Base-by-base conservation (phyloP, 2,113 vertebrate genomes). In the Corythornis cristatus region DNA sequence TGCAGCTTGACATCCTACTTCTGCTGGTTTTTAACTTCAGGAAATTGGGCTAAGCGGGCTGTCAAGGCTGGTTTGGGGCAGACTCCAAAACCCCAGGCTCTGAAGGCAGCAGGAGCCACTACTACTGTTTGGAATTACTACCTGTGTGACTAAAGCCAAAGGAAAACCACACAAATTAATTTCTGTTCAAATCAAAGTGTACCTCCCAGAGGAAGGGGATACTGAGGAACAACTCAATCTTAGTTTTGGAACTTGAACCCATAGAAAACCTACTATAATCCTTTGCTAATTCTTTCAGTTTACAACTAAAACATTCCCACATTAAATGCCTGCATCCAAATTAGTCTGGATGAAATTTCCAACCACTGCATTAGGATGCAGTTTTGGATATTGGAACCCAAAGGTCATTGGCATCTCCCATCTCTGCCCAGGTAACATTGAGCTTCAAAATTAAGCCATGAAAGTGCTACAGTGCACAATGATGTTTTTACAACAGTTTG, bases 361-460 rank as follows among this genome's bases (percentile, higher is more conserved):
- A 86, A 2, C 15, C 20, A 13, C 10, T 48, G 26, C 31, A 35
- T 35, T 22, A n/a, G 2, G 2, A 45, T 7, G 29, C 35, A 10
- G 3, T 3, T 42, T 50, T 81, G n/a, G 15, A 45, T 23, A 35
- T 12, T 6, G 11, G 15, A 81, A 40, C 53, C 25, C 31, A 68
- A 31, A 10, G 10, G 17, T 57, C 68, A 35, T n/a, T 37, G 45
- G 22, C 26, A 8, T 3, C 16, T 2, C n/a, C 67, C 20, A 2
- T 3, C 17, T 45, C 56, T 46, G 12, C 75, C 42, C 1, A 1
- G 7, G 21, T 33, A 56, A 3, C 20, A 20, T 3, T 7, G 2
- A 31, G 18, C 61, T 46, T 75, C 57, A 51, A 13, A 78, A n/a
- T 0, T 20, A 60, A 75, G 33, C 11, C 18, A 37, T 0, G 1